phyloP scores from a whole-genome alignment of 2,797 vertebrate species.

The Sparidentex hasta region DNA sequence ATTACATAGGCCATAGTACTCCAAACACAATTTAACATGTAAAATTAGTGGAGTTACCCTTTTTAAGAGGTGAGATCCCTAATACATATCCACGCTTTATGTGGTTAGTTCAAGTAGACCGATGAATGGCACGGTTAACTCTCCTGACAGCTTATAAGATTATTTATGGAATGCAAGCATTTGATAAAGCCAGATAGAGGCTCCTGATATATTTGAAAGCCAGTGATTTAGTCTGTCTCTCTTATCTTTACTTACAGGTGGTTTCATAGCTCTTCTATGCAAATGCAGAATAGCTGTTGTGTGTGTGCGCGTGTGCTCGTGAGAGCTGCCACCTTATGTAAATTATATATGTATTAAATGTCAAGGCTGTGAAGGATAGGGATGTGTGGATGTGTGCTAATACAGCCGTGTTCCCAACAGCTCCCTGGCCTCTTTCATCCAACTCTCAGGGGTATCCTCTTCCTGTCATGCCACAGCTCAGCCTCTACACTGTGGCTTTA shows the following conservation, averaged over 20 bases:
- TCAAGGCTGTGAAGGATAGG: conserved; percentile 47
- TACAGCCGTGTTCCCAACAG: conserved; percentile 35
- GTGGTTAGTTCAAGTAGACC: not conserved
- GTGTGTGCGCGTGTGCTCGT: conserved; percentile 20
- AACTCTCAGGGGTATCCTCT: conserved; percentile 41
- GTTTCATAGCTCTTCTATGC: conserved; percentile 25
- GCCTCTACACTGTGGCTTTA: conserved; percentile 40
- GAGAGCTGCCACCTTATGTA: conserved; percentile 31
- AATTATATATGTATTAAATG: conserved; percentile 65
- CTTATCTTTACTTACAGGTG: conserved; percentile 27
- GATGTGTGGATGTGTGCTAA: conserved; percentile 44
- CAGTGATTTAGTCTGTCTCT: conserved; percentile 1
- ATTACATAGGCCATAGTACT: too few species aligned
- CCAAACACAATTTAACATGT: too few species aligned
- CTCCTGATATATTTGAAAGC: not conserved
- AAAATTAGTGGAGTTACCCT: not conserved
- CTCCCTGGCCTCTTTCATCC: conserved; percentile 32
- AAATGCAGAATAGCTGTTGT: conserved; percentile 19
- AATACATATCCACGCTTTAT: not conserved
- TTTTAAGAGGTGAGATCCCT: not conserved
- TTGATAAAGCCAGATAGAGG: not conserved
- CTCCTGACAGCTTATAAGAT: not conserved
- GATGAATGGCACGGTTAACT: not conserved
- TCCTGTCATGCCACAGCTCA: conserved; percentile 41
- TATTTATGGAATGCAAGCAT: not conserved